Evolutionary conservation across 2,888 invertebrate genomes (phyloP), one percentile per base, ranked within the genome.

Genomic region (Aphidius colemani): DNA sequence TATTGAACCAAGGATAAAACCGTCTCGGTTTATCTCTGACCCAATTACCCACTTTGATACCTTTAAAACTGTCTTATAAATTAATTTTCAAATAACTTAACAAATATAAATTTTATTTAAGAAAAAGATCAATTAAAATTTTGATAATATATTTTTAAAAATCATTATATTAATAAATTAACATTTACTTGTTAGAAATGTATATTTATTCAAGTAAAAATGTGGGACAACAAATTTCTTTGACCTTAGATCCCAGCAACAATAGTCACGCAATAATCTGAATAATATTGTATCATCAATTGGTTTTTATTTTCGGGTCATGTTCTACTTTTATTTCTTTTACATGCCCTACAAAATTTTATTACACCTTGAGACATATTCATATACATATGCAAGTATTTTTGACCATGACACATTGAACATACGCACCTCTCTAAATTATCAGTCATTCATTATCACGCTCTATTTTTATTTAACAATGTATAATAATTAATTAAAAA

Each of bases 11-110:
- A 30, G 30, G 30, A 30, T 30, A 30, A 30, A 30, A 30, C 5
- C 5, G 30, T 30, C 30, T 30, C n/a, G 9, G 9, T 7, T 53
- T 67, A 64, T 66, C 65, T 66, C 44, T 71, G 75, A 73, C 74
- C 75, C 69, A 74, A 75, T 75, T 76, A 74, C 76, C 76, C 70
- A 75, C 73, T 75, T 75, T 46, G 58, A 57, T 66, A 9, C 39
- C 53, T 10, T 8, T 39, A 11, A 11, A 53, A 53, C 8, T 39
- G 6, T 53, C 18, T 53, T 30, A 30, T 53, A n/a, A 30, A 30
- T 30, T 30, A 30, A 30, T 30, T 30, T 5, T 5, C 5, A 30
- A 30, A 30, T 30, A 5, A 30, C 30, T 30, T 0, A 30, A n/a
- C n/a, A n/a, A n/a, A 30, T 30, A 30, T 30, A 30, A 30, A 30